phyloP scores from a whole-genome alignment of 2,797 vertebrate species.

The Momotus momota region DNA sequence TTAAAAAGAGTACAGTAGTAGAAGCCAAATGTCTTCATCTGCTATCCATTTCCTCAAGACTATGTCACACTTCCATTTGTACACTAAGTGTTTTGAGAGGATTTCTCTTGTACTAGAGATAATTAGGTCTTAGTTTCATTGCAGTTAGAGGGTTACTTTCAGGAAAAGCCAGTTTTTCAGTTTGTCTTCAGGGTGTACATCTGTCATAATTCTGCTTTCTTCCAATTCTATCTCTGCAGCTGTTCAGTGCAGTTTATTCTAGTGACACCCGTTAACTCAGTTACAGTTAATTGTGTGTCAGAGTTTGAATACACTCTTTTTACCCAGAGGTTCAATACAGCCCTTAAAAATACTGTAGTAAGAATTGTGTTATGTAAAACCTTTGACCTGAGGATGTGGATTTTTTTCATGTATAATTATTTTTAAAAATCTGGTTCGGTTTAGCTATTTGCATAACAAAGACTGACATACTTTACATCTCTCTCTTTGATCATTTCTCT shows the following conservation, averaged over 20 bases:
- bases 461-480: not conserved
- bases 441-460: conserved; percentile 47
- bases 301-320: conserved; percentile 41
- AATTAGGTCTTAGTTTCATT: conserved; percentile 15
- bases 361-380: conserved; percentile 29
- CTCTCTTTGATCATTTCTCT: not conserved
- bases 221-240: conserved; percentile 19
- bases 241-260: conserved; percentile 43
- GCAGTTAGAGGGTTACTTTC: conserved; percentile 25
- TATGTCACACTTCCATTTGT: not conserved
- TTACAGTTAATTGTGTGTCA: conserved; percentile 61
- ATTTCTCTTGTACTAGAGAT: not conserved
- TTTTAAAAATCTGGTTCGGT: conserved; percentile 8
- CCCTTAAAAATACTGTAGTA: not conserved
- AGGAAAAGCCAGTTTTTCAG: conserved; percentile 33
- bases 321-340: conserved; percentile 41
- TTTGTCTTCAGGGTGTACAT: conserved; percentile 54
- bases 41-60: not conserved
- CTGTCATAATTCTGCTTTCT: conserved; percentile 35
- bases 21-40: not conserved
- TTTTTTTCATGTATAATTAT: conserved; percentile 31
- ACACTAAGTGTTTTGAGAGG: not conserved
- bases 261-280: conserved; percentile 27
- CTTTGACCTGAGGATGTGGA: conserved; percentile 36
- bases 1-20: not conserved